A percentile compares a stretch with the other conserved stretches of the same genome.
Evolutionary conservation across 2,797 vertebrate genomes (phyloP).

Genomic region (Crenichthys baileyi): DNA sequence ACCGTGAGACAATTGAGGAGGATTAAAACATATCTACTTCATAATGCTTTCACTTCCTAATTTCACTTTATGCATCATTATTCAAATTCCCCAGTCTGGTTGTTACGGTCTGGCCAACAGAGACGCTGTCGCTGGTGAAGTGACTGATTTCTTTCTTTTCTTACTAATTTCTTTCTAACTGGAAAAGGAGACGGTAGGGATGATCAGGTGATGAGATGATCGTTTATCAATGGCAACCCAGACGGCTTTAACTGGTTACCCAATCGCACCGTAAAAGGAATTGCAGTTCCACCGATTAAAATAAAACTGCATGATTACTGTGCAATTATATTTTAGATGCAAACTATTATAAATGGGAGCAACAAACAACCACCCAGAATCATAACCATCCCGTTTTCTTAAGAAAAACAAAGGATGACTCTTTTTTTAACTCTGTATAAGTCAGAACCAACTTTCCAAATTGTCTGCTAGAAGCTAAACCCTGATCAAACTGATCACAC

Average conservation of each 20-base stretch:
- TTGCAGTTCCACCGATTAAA: background rate
- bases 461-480: background rate
- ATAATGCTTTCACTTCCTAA: slow-evolving; percentile 38
- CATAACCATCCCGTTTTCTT: background rate
- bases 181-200: background rate
- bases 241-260: background rate
- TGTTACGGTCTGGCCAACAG: slow-evolving; percentile 4
- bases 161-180: slow-evolving; percentile 10
- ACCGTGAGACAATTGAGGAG: slow-evolving; percentile 1
- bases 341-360: background rate
- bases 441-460: background rate
- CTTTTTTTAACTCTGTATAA: background rate
- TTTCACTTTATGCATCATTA: slow-evolving; percentile 31
- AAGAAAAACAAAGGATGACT: background rate
- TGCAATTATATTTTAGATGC: background rate
- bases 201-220: background rate
- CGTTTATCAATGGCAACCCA: background rate
- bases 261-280: background rate
- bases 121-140: background rate
- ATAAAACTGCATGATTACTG: background rate
- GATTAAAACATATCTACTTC: slow-evolving; percentile 8
- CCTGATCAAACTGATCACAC: background rate
- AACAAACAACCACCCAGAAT: background rate
- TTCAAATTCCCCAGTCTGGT: slow-evolving; percentile 17
- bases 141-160: background rate